Evolutionary conservation across 2,888 invertebrate species (phyloP).

Genomic region (Colostygia pectinataria): DNA sequence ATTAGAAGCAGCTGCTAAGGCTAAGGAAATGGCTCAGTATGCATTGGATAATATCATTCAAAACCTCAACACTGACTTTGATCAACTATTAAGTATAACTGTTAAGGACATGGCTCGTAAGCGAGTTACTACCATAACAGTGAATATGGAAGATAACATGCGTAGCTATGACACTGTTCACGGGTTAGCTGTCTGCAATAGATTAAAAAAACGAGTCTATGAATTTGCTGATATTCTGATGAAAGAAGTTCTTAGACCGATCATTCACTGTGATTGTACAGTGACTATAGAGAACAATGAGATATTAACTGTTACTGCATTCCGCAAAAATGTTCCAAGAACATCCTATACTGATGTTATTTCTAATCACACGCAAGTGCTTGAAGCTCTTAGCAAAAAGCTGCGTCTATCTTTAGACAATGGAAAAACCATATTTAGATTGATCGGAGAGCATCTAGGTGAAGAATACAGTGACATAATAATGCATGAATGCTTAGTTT

Average conservation of each 20-base stretch:
- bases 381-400: slow-evolving; percentile 82
- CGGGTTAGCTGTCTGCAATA: slow-evolving; percentile 69
- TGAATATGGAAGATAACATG: slow-evolving; percentile 57
- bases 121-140: slow-evolving; percentile 44
- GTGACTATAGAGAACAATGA: slow-evolving; percentile 67
- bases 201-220: slow-evolving; percentile 71
- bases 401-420: slow-evolving; percentile 75
- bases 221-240: slow-evolving; percentile 83
- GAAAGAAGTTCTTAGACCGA: slow-evolving; percentile 80
- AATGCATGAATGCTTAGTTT: slow-evolving; percentile 88
- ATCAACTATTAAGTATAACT: slow-evolving; percentile 15
- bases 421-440: slow-evolving; percentile 74
- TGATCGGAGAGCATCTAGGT: slow-evolving; percentile 81
- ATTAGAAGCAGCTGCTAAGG: slow-evolving; percentile 76
- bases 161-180: slow-evolving; percentile 58
- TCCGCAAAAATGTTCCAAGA: slow-evolving; percentile 62
- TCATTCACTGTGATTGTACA: slow-evolving; percentile 77
- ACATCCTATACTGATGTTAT: slow-evolving; percentile 81
- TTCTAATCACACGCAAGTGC: slow-evolving; percentile 79
- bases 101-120: slow-evolving; percentile 40
- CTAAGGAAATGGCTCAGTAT: slow-evolving; percentile 69
- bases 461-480: slow-evolving; percentile 85
- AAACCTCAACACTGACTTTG: slow-evolving; percentile 76
- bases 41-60: slow-evolving; percentile 71
- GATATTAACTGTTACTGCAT: slow-evolving; percentile 59